Base-by-base conservation (phyloP, 2,888 invertebrate genomes). In the Ochropleura plecta region DNA sequence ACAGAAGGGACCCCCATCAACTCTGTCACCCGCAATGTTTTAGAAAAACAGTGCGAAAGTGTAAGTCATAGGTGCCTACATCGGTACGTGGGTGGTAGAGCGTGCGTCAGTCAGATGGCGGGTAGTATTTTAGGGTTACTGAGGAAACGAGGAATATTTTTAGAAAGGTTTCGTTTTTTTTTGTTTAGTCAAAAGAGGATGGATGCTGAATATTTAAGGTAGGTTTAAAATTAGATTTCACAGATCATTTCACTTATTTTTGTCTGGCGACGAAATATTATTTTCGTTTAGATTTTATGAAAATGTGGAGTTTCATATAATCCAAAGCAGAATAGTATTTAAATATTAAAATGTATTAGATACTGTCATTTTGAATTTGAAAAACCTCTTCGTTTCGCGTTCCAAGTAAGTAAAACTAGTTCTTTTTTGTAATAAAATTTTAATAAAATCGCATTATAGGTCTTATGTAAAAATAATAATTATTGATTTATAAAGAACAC, bases 11-110 rank as follows among this genome's bases (percentile, higher is more conserved):
- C 88, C 89, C 79, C 68, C 78, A 75, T 88, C 89, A 88, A 81
- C 77, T 74, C 87, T 89, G 89, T 89, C 88, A 89, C 81, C 89
- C 85, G 76, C 86, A 86, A 86, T 81, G 84, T 76, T 80, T 83
- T 76, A 78, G 71, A 80, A 85, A 79, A 83, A 78, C 78, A 78
- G 68, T 40, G 67, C 30, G 69, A 85, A 85, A 82, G 71, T 87
- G 83, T 79, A 59, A 79, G 76, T 74, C 87, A 78, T 76, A 73
- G 73, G 73, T 71, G 60, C 81, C 30, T 81, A 81, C 55, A 18
- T 69, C 48, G 6, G 30, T 44, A 51, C 49, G 40, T 14, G 20
- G 44, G 10, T 30, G 55, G 18, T 62, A 70, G 51, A 44, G 81
- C 65, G 18, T 10, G 62, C 0, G 57, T 80, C 42, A 62, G 5